These are phyloP conservation scores for Protonibea diacanthus DNA, from an alignment of 2,797 vertebrate genomes.

Conservation along the genomic window DNA sequence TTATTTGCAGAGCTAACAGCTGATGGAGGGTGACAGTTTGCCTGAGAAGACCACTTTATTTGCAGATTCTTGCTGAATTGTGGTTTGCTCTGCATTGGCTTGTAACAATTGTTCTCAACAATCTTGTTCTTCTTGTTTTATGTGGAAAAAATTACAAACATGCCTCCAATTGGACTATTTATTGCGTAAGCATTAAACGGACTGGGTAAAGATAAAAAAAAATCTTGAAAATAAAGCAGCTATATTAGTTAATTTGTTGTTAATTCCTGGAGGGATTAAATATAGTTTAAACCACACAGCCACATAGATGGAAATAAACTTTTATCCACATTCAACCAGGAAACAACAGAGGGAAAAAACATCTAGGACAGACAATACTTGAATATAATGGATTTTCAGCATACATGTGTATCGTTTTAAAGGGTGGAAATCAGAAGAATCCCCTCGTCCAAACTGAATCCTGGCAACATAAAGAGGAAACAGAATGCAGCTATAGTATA, in stretches of 20 bases:
- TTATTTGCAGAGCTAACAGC: background rate
- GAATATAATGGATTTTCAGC: conserved; percentile 23
- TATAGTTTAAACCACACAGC: background rate
- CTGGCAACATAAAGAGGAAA: conserved; percentile 33
- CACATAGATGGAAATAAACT: background rate
- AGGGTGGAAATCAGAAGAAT: conserved; percentile 24
- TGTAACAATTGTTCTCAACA: conserved; percentile 2
- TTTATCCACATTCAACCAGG: background rate
- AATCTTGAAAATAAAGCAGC: background rate
- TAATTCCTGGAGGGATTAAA: background rate
- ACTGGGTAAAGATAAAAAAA: background rate
- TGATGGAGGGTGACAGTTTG: background rate
- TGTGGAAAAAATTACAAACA: conserved; percentile 20
- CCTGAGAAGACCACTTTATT: background rate
- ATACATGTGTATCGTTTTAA: conserved; percentile 32
- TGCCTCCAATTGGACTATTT: conserved; percentile 11
- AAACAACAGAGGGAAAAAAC: background rate
- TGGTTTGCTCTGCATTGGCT: conserved; percentile 18
- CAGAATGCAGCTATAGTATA: conserved; percentile 21
- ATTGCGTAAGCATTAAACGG: background rate
- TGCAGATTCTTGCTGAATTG: conserved; percentile 11
- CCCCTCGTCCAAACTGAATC: background rate
- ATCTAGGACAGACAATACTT: background rate
- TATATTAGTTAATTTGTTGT: background rate
- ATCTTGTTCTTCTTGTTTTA: too few species aligned